These are phyloP conservation scores for Leptinotarsa tumamoca DNA, from an alignment of 2,888 invertebrate species.

Conservation along the genomic window DNA sequence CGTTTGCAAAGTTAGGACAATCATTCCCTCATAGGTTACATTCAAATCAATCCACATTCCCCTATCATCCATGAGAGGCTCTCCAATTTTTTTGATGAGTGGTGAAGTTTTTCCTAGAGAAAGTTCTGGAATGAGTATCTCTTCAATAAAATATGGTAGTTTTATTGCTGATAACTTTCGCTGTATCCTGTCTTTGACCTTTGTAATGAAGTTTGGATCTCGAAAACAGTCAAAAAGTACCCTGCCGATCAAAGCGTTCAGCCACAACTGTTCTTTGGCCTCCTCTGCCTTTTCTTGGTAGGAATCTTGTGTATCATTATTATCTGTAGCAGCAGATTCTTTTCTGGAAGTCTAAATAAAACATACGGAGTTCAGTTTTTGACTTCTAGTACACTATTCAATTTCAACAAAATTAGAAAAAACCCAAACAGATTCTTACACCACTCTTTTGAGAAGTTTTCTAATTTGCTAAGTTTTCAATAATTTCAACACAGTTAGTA, in stretches of 20 bases:
- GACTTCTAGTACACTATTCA: too few species aligned
- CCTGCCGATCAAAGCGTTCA: conserved; percentile 83
- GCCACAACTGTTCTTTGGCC: conserved; percentile 69
- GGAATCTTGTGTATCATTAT: conserved; percentile 37
- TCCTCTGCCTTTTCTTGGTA: conserved; percentile 44
- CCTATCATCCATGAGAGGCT: conserved; percentile 80
- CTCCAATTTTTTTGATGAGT: conserved; percentile 72
- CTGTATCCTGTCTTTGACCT: conserved; percentile 84
- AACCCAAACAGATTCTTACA: too few species aligned
- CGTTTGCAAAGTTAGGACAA: conserved; percentile 87
- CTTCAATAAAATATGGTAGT: conserved; percentile 90
- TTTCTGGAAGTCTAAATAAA: conserved; percentile 42
- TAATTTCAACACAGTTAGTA: too few species aligned
- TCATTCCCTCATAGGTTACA: conserved; percentile 81
- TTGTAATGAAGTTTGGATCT: conserved; percentile 76
- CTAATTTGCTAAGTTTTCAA: too few species aligned
- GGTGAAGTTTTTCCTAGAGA: conserved; percentile 79
- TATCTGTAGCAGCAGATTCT: conserved; percentile 32
- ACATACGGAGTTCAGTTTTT: too few species aligned
- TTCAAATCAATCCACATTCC: conserved; percentile 92
- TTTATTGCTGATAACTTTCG: conserved; percentile 88
- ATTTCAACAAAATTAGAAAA: too few species aligned
- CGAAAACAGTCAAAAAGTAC: conserved; percentile 86
- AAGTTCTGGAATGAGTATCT: conserved; percentile 80
- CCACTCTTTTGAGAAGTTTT: too few species aligned